Evolutionary conservation across 2,113 vertebrate genomes (phyloP).

Genomic region (Hoplias malabaricus): DNA sequence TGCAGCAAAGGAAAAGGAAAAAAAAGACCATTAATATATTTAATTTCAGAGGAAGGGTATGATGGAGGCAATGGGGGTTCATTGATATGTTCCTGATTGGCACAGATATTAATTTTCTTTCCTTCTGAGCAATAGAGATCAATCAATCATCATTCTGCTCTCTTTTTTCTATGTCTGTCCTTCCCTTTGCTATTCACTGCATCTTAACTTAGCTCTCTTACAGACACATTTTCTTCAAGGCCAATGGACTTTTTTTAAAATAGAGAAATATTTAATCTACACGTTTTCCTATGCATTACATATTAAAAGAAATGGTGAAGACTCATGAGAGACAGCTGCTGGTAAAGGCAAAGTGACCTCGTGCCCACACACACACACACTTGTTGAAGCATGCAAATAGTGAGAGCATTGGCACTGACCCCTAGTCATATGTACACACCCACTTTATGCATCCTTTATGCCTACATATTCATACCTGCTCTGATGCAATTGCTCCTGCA

Average conservation of each 20-base stretch:
- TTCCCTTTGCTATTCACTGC: slow-evolving; percentile 32
- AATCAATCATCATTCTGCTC: neutral
- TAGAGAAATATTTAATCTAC: slow-evolving; percentile 41
- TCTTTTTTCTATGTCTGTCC: neutral
- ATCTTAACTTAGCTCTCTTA: slow-evolving; percentile 35
- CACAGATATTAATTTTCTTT: slow-evolving; percentile 6
- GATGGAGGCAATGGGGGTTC: neutral
- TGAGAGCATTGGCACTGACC: neutral
- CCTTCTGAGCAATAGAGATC: neutral
- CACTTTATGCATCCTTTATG: neutral
- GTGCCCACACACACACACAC: neutral
- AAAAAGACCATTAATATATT: neutral
- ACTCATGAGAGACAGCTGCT: neutral
- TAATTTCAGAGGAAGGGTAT: no score
- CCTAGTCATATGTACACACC: no score
- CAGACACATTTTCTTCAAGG: slow-evolving; percentile 29
- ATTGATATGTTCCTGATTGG: neutral
- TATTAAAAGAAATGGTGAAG: slow-evolving; percentile 22
- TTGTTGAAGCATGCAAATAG: neutral
- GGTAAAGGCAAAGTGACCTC: neutral
- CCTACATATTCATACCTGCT: neutral
- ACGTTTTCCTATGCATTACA: slow-evolving; percentile 30
- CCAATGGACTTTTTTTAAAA: slow-evolving; percentile 34
- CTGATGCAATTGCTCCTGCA: neutral
- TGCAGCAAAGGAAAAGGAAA: neutral